Percentiles rank a stretch among this genome's conserved stretches.
phyloP scores from a whole-genome alignment of 2,797 vertebrate genomes.

The Sebastes matsubarae region DNA sequence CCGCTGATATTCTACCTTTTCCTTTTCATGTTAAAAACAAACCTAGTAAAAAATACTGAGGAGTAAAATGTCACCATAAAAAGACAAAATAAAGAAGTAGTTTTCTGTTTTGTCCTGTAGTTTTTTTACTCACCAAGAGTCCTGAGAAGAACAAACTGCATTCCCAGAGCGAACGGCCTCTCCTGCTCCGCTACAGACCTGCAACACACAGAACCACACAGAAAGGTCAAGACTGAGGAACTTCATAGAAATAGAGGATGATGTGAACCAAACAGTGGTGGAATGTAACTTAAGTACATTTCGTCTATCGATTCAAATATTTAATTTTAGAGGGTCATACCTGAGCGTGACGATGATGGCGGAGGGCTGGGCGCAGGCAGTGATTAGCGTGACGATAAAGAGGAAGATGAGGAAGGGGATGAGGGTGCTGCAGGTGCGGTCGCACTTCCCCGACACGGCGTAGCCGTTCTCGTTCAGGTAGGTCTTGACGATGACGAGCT shows the following conservation, averaged over 20 bases:
- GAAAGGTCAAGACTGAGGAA: neutral
- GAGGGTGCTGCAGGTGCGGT: conserved; percentile 93
- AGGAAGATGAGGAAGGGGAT: conserved; percentile 97
- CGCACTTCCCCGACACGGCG: conserved; percentile 92
- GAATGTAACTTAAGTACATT: no score
- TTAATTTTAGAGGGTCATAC: conserved; percentile 59
- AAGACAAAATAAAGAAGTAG: neutral
- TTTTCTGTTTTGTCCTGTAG: neutral
- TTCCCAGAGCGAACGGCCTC: conserved; percentile 94
- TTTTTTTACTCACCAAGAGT: conserved; percentile 90
- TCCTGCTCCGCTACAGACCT: conserved; percentile 97
- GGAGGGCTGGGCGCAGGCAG: conserved; percentile 95
- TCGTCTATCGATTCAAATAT: no score
- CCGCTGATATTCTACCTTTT: neutral
- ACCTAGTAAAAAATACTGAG: neutral
- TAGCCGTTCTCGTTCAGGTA: conserved; percentile 96
- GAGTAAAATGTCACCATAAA: neutral
- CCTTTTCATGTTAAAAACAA: neutral
- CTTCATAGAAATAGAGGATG: no score
- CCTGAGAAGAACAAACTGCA: conserved; percentile 97
- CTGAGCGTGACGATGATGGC: conserved; percentile 98
- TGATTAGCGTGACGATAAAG: conserved; percentile 97
- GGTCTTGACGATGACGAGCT: conserved; percentile 95
- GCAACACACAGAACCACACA: conserved; percentile 13
- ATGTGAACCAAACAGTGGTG: no score